phyloP scores from a whole-genome alignment of 2,888 invertebrate species.

The Physocephala rufipes region DNA sequence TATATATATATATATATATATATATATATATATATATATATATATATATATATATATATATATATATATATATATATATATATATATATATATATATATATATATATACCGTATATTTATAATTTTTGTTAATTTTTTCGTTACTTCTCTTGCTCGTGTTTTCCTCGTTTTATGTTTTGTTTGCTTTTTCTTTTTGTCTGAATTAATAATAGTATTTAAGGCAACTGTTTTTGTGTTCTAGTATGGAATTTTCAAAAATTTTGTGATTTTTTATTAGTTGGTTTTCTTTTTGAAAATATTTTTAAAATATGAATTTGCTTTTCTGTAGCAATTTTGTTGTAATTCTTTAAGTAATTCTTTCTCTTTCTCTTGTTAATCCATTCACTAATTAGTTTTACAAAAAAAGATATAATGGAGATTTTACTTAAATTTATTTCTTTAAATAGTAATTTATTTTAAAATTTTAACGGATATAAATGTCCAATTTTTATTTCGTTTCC shows the following conservation, averaged over 20 bases:
- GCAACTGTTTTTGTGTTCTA: conserved; percentile 58
- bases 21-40: not conserved
- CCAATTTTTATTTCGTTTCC: conserved; percentile 36
- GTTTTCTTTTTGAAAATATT: conserved; percentile 38
- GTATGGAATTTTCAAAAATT: conserved; percentile 40
- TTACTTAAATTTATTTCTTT: too few relatives aligned
- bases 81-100: not conserved
- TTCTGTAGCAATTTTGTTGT: conserved; percentile 43
- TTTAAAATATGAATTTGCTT: conserved; percentile 31
- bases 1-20: too few relatives aligned
- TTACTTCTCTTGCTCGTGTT: conserved; percentile 31
- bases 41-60: not conserved
- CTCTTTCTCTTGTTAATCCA: too few relatives aligned
- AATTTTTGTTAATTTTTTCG: conserved; percentile 43
- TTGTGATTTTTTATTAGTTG: conserved; percentile 33
- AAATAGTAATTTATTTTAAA: too few relatives aligned
- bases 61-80: not conserved
- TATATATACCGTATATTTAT: not conserved
- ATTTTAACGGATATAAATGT: conserved; percentile 34
- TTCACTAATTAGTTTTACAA: too few relatives aligned
- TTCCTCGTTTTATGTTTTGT: conserved; percentile 46
- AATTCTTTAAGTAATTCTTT: too few relatives aligned
- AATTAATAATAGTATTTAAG: conserved; percentile 51
- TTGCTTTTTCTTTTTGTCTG: conserved; percentile 41
- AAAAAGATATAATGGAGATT: too few relatives aligned